Conservation (phyloP, 2,797 vertebrate genomes). For the Novumbra hubbsi region DNA sequence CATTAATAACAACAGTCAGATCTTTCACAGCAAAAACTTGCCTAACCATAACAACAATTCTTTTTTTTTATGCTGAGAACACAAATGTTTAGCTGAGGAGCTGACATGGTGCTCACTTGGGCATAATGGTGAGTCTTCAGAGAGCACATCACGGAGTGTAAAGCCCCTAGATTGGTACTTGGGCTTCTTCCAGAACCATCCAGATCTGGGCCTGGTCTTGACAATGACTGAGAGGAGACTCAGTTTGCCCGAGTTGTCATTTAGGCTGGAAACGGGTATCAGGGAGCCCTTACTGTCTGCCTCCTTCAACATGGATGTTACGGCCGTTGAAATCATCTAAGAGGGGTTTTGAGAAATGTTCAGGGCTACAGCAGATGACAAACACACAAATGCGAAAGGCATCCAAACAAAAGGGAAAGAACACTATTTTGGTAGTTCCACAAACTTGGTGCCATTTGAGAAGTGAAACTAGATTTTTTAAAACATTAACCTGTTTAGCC, state of each 20-base stretch:
- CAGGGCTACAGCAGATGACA: not conserved
- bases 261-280: not conserved
- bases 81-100: too few species aligned
- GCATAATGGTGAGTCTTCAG: not conserved
- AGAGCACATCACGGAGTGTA: not conserved
- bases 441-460: too few species aligned
- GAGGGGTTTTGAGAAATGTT: not conserved
- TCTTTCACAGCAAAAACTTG: too few species aligned
- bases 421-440: too few species aligned
- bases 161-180: not conserved
- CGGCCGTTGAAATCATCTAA: not conserved
- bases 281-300: not conserved
- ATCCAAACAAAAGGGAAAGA: too few species aligned
- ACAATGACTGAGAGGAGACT: not conserved
- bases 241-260: not conserved
- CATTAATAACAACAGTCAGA: too few species aligned
- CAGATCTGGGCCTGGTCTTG: not conserved
- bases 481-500: too few species aligned
- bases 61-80: too few species aligned
- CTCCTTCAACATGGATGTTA: not conserved
- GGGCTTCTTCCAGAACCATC: not conserved
- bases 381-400: not conserved
- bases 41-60: too few species aligned
- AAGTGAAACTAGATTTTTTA: too few species aligned
- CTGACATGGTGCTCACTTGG: not conserved